Evolutionary conservation across 2,113 vertebrate genomes (phyloP), one percentile per base, ranked within the genome.

Genomic region (Cyprinodon variegatus): DNA sequence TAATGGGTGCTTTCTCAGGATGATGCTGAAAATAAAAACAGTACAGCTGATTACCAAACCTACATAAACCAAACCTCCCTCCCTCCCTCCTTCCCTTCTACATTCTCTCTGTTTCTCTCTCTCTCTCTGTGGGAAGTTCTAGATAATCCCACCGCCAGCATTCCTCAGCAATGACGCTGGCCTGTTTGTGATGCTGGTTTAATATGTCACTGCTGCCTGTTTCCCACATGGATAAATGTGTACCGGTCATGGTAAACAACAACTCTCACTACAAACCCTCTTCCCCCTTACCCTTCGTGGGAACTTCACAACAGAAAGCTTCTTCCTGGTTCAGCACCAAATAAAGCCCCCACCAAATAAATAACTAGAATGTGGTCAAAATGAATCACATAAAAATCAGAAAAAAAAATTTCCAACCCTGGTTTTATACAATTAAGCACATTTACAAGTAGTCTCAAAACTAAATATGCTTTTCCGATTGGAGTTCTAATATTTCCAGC

Each of bases 221-320:
- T 91, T 92, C 91, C 85, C 91, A 92, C 78, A 72, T 89, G 86
- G 82, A 90, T 90, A 61, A 88, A 90, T 88, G 83, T 70, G 68
- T 71, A 84, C 81, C 61, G 45, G 62, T 67, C 81, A 38, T 50
- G 62, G 74, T 22, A 67, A 76, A 83, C 82, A 88, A 85, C 70
- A 78, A 65, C 68, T 43, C 20, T 48, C 45, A 20, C 17, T 53
- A 7, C 60, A 6, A 37, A 29, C 9, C 57, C 43, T 45, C 46
- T 2, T 17, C 41, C 40, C 61, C n/a, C 76, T 60, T 75, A 81
- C 71, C 77, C 76, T 78, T 82, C 70, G 65, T 86, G 83, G 83
- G 81, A 91, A 89, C 86, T 79, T 82, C 87, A 86, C 78, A 90
- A 65, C 38, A 72, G 77, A 46, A 60, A 67, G 53, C 79, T 78